A percentile compares a stretch with the other conserved stretches of the same genome.
Conservation (phyloP, 1,140 invertebrate genomes). For the Adoxophyes honmai region DNA sequence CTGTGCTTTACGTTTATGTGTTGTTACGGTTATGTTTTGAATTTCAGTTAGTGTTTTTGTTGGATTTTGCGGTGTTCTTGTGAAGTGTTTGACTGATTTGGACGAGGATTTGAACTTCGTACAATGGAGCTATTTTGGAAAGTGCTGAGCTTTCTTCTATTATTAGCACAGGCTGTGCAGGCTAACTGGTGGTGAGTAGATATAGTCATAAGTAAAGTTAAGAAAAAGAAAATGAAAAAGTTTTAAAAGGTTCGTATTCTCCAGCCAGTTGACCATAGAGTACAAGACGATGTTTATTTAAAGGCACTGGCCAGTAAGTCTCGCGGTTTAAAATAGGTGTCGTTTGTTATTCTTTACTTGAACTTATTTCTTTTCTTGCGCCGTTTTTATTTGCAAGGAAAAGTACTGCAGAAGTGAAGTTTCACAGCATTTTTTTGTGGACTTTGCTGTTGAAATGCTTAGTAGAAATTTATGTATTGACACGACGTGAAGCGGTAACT, state of each 20-base stretch:
- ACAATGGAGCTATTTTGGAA: conserved; percentile 66
- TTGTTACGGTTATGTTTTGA: conserved; percentile 43
- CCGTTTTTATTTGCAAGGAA: no score
- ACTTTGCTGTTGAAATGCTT: no score
- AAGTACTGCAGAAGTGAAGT: no score
- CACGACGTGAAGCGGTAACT: no score
- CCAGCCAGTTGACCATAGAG: neutral
- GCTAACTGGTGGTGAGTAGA: conserved; percentile 67
- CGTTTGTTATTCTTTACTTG: no score
- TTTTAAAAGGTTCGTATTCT: neutral
- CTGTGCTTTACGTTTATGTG: conserved; percentile 42
- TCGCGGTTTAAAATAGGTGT: neutral
- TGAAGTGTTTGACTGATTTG: conserved; percentile 45
- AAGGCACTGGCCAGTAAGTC: neutral
- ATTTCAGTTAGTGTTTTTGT: conserved; percentile 36
- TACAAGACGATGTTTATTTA: conserved; percentile 9
- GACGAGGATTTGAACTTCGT: conserved; percentile 40
- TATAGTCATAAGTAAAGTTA: no score
- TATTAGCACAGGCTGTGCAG: conserved; percentile 53
- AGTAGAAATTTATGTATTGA: no score
- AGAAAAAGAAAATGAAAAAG: neutral
- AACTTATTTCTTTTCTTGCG: no score
- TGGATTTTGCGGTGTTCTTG: conserved; percentile 49
- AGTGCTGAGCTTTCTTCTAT: conserved; percentile 53
- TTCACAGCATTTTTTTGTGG: no score